These are phyloP conservation scores for Alsophila aescularia DNA, from an alignment of 2,888 invertebrate species.

Conservation along the genomic window DNA sequence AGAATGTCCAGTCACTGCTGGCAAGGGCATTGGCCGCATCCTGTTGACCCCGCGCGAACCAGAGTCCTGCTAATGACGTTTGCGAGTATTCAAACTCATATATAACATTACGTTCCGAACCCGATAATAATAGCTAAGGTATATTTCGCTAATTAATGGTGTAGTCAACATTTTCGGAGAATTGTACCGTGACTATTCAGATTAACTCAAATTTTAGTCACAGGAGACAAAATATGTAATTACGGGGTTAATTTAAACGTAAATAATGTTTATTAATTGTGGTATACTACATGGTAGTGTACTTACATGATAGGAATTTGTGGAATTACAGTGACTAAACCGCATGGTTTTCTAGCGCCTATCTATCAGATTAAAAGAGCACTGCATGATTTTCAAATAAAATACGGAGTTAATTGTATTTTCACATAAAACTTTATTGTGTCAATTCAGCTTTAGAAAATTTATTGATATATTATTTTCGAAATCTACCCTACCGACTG, in stretches of 20 bases:
- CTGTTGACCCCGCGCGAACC: slow-evolving; percentile 16
- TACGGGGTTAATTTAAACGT: background rate
- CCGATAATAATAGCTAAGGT: slow-evolving; percentile 1
- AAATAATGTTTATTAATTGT: background rate
- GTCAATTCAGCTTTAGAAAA: no score
- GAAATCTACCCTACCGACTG: background rate
- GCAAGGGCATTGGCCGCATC: slow-evolving; percentile 11
- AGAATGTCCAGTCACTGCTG: slow-evolving; percentile 13
- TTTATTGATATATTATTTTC: no score
- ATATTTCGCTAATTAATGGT: background rate
- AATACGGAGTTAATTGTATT: no score
- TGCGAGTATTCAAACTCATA: slow-evolving; percentile 51
- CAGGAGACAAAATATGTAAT: background rate
- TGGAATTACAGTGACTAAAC: no score
- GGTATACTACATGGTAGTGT: background rate
- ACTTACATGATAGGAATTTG: no score
- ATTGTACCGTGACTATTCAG: background rate
- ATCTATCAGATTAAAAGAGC: no score
- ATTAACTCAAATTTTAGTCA: background rate
- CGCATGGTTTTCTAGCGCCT: no score
- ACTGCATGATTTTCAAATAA: no score
- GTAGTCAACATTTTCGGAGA: background rate
- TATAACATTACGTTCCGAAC: background rate
- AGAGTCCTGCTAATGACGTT: slow-evolving; percentile 62
- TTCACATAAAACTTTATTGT: no score